These are phyloP conservation scores for Phoenicopterus ruber DNA, from an alignment of 2,113 vertebrate species.

Conservation along the genomic window DNA sequence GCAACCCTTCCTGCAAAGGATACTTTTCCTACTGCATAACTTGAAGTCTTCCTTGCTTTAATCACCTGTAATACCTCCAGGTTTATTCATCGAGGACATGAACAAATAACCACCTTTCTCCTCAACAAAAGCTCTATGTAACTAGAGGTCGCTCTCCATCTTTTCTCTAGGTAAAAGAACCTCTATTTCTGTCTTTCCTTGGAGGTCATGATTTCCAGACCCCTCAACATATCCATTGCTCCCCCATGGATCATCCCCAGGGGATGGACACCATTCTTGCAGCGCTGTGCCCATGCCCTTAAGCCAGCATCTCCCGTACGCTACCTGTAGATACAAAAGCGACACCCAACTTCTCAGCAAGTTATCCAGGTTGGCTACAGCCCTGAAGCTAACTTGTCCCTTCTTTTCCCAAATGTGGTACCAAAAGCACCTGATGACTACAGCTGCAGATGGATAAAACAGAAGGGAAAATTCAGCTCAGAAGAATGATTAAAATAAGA, in stretches of 20 bases:
- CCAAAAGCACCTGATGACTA: background rate
- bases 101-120: background rate
- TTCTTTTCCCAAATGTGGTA: background rate
- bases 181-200: background rate
- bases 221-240: background rate
- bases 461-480: background rate
- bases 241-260: background rate
- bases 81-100: background rate
- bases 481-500: background rate
- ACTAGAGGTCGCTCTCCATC: background rate
- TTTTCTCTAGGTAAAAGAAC: background rate
- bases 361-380: no score
- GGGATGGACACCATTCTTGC: background rate
- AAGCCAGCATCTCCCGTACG: fast-evolving
- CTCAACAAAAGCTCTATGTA: background rate
- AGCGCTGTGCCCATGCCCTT: background rate
- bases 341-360: background rate
- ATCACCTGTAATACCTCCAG: background rate
- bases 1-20: background rate
- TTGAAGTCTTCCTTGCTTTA: background rate
- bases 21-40: background rate
- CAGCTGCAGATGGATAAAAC: background rate
- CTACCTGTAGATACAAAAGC: background rate
- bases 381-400: background rate
- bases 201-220: background rate